A percentile compares a stretch with the other conserved stretches of the same genome.
These are phyloP conservation scores for Drosophila burlai DNA, from an alignment of 1,140 invertebrate genomes.

Conservation along the genomic window DNA sequence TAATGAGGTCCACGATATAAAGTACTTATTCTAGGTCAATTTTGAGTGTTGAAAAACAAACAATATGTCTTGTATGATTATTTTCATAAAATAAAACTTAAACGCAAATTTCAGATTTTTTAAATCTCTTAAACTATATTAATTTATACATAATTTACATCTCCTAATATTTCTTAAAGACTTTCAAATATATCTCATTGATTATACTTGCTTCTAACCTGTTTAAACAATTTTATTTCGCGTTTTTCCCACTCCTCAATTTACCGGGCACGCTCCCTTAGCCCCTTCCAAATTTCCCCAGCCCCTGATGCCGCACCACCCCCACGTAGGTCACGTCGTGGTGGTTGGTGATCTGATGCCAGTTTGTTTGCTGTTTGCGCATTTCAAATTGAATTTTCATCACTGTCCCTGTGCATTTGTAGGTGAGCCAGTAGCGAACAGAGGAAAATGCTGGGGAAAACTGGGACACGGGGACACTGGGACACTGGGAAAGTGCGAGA, in stretches of 20 bases:
- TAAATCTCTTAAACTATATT: too few relatives aligned
- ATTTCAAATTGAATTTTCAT: slow-evolving; percentile 53
- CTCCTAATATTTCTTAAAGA: neutral
- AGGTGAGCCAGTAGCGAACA: slow-evolving; percentile 2
- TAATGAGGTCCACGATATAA: neutral
- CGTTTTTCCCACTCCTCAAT: neutral
- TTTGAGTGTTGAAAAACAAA: too few relatives aligned
- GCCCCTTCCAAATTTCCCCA: neutral
- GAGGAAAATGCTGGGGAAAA: neutral
- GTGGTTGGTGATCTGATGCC: slow-evolving; percentile 21
- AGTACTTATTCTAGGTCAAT: too few relatives aligned
- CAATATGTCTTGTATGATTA: neutral
- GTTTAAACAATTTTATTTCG: slow-evolving; percentile 29
- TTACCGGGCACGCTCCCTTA: too few relatives aligned
- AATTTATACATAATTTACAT: too few relatives aligned
- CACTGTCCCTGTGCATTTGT: slow-evolving; percentile 8
- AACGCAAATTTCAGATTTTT: neutral
- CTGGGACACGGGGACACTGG: neutral
- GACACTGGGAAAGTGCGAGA: neutral
- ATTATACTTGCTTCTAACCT: neutral
- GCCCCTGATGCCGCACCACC: neutral
- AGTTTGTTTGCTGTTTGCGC: slow-evolving; percentile 53
- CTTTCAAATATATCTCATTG: neutral
- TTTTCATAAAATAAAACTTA: neutral
- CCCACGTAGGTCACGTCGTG: slow-evolving; percentile 5